These are phyloP conservation scores for Colletes collaris DNA, from an alignment of 2,888 invertebrate genomes.

Conservation along the genomic window DNA sequence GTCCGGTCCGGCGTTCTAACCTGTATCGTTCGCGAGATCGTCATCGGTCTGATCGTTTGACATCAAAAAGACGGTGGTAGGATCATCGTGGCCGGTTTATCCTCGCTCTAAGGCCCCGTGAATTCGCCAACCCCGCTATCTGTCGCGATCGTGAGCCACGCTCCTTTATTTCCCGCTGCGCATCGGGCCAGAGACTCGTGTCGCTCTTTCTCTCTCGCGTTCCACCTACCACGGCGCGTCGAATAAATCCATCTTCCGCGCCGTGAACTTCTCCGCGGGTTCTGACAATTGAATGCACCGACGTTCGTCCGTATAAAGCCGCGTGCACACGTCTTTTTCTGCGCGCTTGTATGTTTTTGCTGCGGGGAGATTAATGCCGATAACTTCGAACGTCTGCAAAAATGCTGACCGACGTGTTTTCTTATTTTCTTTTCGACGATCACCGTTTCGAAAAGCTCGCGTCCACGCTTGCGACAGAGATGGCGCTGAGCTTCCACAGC, in stretches of 20 bases:
- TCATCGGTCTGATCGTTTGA: conserved; percentile 69
- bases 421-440: no score
- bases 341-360: no score
- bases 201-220: not conserved
- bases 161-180: conserved; percentile 15
- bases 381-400: no score
- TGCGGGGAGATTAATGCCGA: no score
- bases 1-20: conserved; percentile 62
- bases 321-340: not conserved
- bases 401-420: no score
- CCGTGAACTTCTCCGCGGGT: conserved; percentile 4
- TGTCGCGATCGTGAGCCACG: conserved; percentile 24
- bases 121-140: conserved; percentile 37
- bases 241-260: conserved; percentile 33
- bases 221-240: conserved; percentile 5
- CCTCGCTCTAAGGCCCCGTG: conserved; percentile 17
- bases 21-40: conserved; percentile 63
- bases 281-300: conserved; percentile 41
- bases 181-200: conserved; percentile 1
- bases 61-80: conserved; percentile 71
- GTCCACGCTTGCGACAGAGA: no score
- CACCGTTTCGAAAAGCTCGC: no score
- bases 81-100: conserved; percentile 49
- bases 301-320: not conserved
- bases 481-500: no score